Percentiles rank a stretch among this genome's conserved stretches.
These are phyloP conservation scores for Diorhabda sublineata DNA, from an alignment of 1,140 invertebrate genomes.

Conservation along the genomic window DNA sequence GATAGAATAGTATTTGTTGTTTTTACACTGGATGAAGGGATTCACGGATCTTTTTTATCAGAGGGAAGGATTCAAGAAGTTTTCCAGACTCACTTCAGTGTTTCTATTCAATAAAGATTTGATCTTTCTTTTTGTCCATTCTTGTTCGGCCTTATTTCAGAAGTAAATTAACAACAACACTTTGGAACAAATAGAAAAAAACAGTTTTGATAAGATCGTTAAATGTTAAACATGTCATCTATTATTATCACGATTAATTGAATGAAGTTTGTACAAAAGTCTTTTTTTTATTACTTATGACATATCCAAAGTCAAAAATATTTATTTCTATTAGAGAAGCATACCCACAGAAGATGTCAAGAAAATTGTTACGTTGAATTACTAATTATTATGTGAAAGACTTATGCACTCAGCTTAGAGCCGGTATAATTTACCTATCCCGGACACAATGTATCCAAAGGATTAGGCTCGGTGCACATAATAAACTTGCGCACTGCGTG, in stretches of 20 bases:
- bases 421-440: too few relatives aligned
- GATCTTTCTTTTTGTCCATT: neutral
- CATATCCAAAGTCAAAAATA: too few relatives aligned
- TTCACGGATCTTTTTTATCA: conserved; percentile 9
- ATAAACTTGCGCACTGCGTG: too few relatives aligned
- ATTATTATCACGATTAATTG: neutral
- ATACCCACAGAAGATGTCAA: too few relatives aligned
- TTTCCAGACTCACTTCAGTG: neutral
- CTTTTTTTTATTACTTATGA: too few relatives aligned
- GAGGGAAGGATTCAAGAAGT: neutral
- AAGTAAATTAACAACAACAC: neutral
- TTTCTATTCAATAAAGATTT: neutral
- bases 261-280: too few relatives aligned
- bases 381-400: too few relatives aligned
- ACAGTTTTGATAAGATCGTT: neutral
- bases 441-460: too few relatives aligned
- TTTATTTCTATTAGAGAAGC: too few relatives aligned
- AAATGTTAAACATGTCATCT: conserved; percentile 2
- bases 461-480: too few relatives aligned
- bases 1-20: conserved; percentile 17
- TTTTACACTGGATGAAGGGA: conserved; percentile 15
- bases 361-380: too few relatives aligned
- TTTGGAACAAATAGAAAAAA: neutral
- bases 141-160: neutral
- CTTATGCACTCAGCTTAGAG: too few relatives aligned